These are phyloP conservation scores for Drosophila pseudoananassae DNA, from an alignment of 1,140 invertebrate species.

Conservation along the genomic window DNA sequence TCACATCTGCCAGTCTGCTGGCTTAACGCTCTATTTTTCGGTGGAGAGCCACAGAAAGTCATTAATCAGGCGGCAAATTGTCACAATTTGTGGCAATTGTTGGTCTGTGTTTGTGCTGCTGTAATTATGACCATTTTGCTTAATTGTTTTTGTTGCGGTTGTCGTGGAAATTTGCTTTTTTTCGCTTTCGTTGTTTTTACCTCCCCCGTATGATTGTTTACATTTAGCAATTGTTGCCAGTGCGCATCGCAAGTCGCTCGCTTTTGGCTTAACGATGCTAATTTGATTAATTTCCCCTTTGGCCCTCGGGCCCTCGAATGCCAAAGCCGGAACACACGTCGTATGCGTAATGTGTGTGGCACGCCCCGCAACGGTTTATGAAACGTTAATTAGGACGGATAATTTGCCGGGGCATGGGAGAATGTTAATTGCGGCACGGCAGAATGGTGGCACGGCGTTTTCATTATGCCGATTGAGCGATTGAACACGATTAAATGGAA, in stretches of 20 bases:
- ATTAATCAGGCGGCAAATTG: conserved; percentile 64
- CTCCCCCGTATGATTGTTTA: conserved; percentile 44
- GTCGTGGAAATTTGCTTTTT: conserved; percentile 18
- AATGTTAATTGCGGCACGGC: conserved; percentile 65
- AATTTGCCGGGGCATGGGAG: conserved; percentile 53
- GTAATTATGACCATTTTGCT: conserved; percentile 61
- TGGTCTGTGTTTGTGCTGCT: conserved; percentile 30
- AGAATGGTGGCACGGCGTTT: conserved; percentile 27
- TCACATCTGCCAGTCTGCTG: conserved; percentile 23
- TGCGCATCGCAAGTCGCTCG: conserved; percentile 35
- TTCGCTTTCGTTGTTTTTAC: conserved; percentile 3
- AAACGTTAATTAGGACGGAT: conserved; percentile 77
- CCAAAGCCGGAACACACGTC: conserved; percentile 40
- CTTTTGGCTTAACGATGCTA: conserved; percentile 69
- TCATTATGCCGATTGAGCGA: conserved; percentile 69
- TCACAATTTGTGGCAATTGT: conserved; percentile 46
- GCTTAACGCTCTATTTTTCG: conserved; percentile 12
- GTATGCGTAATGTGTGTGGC: conserved; percentile 64
- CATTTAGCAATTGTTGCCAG: conserved; percentile 30
- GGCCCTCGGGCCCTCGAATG: conserved; percentile 23
- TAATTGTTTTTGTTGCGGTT: conserved; percentile 55
- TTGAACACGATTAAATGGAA: conserved; percentile 14
- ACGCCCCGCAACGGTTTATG: conserved; percentile 65
- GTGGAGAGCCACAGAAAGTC: conserved; percentile 52
- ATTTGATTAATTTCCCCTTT: conserved; percentile 76